Base-by-base conservation (phyloP, 2,888 invertebrate genomes). In the Amiota communis region DNA sequence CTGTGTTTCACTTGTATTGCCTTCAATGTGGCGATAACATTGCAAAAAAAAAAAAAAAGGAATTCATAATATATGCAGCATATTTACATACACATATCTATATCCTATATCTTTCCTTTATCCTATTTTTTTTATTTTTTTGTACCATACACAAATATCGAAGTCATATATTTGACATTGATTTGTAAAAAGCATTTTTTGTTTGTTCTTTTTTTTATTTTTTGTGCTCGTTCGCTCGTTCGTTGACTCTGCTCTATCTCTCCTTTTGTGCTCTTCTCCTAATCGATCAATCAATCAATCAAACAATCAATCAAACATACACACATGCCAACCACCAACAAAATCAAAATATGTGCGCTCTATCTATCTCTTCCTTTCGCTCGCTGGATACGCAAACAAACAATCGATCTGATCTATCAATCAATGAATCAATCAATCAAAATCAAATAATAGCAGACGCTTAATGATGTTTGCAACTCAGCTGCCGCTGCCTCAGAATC, bases 381-480 rank as follows among this genome's bases (percentile, higher is more conserved):
- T 51, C 67, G 67, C 53, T 47, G 67, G 67, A 68, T 51, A 11
- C 23, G 36, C 78, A 78, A 76, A 68, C 76, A 76, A 76, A 70
- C 68, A 69, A 75, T 56, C 36, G 36, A 36, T 36, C 36, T 36
- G 36, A 36, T 6, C 36, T 6, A 36, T 36, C 15, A 74, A 75
- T 72, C 71, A 53, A 74, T 74, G 48, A 67, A 73, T 71, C 71
- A 67, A 72, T 59, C 73, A 68, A 75, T 72, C 75, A 67, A 70
- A 71, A 77, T 51, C 51, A 65, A 48, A 59, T 61, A 51, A 80
- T 79, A 81, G 86, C 88, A 90, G 89, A 89, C 87, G 88, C 89
- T 90, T 88, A 88, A 87, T 87, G 89, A 90, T 84, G 83, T 89
- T 87, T 90, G 87, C 87, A 85, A 84, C 76, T 73, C 85, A 78